Base-by-base conservation (phyloP, 2,113 vertebrate genomes). In the Pongo pygmaeus region DNA sequence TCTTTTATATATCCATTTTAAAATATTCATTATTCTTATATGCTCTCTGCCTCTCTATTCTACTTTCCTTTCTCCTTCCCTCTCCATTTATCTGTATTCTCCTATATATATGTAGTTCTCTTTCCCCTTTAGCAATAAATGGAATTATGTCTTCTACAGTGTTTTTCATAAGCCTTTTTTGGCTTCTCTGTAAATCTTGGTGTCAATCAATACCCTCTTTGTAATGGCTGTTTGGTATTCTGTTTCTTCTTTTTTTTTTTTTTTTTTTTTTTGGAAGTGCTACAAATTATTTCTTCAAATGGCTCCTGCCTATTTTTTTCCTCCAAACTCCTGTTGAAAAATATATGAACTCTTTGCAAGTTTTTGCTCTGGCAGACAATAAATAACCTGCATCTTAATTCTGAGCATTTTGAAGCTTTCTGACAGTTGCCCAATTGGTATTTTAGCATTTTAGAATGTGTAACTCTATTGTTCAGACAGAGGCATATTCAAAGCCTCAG, bases 361-460 rank as follows among this genome's bases (percentile, higher is more conserved):
- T 83, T 67, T 74, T 94, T 95, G 87, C 43, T 79, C 78, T 79
- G 48, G 9, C 40, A 77, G 3, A 89, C 91, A 94, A 43, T 95
- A 92, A 72, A n/a, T 74, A 96, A 70, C 2, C 0, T 81, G 32
- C 38, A 46, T 94, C 79, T 94, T 84, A 86, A 85, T 94, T 93
- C 69, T 38, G 22, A 79, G 35, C 57, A 89, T 88, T 48, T 43
- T 70, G 81, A 52, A 83, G 4, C 96, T 96, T 93, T 84, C 90
- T 30, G 75, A 67, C 81, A 13, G 13, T 46, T 80, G 50, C 88
- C 59, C 50, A 14, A 1, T 22, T 5, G 16, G 27, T 67, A 6
- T 40, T 93, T 97, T 94, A 69, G 86, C 94, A 81, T 92, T 84
- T 93, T 84, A 18, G 38, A 67, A 40, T 9, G 2, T 30, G 59